These are phyloP conservation scores for Urocynchramus pylzowi DNA, from an alignment of 2,113 vertebrate species.

Conservation along the genomic window DNA sequence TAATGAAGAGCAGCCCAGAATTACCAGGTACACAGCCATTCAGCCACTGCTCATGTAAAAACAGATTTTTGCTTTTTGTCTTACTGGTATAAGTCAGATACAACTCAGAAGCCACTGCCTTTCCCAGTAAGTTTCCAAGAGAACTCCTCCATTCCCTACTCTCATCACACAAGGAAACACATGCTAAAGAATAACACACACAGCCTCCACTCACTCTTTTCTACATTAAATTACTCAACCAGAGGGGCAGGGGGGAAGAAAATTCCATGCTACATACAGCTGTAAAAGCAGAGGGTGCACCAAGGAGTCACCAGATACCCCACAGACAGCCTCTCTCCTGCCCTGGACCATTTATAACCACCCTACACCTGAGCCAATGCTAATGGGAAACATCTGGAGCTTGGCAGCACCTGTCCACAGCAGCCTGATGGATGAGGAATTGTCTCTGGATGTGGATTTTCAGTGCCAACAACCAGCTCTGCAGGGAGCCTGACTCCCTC, in stretches of 20 bases:
- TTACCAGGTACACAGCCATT: not conserved
- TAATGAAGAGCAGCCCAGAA: not conserved
- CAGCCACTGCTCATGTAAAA: rapidly evolving
- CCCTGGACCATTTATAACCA: not conserved
- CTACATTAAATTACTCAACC: not conserved
- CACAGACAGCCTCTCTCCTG: not conserved
- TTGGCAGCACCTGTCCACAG: not conserved
- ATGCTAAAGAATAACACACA: not conserved
- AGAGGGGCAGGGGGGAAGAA: not conserved
- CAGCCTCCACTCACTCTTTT: not conserved
- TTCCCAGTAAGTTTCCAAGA: not conserved
- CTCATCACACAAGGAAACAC: not conserved
- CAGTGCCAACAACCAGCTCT: not conserved
- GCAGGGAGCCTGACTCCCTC: not conserved
- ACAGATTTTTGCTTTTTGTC: not conserved
- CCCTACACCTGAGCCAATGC: not conserved
- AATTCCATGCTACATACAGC: not conserved
- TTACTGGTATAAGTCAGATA: not conserved
- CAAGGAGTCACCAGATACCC: not conserved
- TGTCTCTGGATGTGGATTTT: not conserved
- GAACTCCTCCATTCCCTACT: not conserved
- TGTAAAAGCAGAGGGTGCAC: not conserved
- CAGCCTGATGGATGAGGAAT: not conserved
- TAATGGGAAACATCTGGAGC: not conserved
- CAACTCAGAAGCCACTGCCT: not conserved